Percentiles rank a stretch among this genome's conserved stretches.
Evolutionary conservation across 2,888 invertebrate genomes (phyloP).

Genomic region (Lamproptera curius): DNA sequence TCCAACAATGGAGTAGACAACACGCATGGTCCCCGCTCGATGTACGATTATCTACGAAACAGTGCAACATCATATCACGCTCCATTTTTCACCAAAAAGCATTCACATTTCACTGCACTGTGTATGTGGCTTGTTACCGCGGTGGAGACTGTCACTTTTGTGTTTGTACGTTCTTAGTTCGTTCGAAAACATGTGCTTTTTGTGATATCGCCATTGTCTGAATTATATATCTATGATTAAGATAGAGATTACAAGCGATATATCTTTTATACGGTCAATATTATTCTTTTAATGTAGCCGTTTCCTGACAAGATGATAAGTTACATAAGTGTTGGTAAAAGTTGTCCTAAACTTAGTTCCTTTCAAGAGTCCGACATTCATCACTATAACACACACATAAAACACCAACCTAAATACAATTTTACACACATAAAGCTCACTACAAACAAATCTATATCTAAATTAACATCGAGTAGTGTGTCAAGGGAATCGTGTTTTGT

Average conservation of each 20-base stretch:
- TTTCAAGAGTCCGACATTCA: conserved; percentile 8
- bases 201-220: too few relatives aligned
- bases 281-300: too few relatives aligned
- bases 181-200: conserved; percentile 18
- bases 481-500: conserved; percentile 8
- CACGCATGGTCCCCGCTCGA: conserved; percentile 73
- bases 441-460: conserved; percentile 19
- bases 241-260: too few relatives aligned
- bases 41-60: conserved; percentile 76
- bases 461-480: conserved; percentile 15
- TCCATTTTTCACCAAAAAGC: conserved; percentile 32
- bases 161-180: conserved; percentile 20
- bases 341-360: neutral
- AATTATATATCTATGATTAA: too few relatives aligned
- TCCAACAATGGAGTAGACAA: conserved; percentile 78
- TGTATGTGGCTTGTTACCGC: conserved; percentile 28
- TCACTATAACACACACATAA: conserved; percentile 1
- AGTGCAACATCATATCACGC: conserved; percentile 73
- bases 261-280: too few relatives aligned
- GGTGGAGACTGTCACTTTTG: conserved; percentile 28
- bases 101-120: conserved; percentile 23
- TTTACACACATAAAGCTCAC: conserved; percentile 18
- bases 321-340: neutral
- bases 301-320: too few relatives aligned
- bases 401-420: conserved; percentile 13